Conservation (phyloP, 2,797 vertebrate species). For the Pygocentrus nattereri region DNA sequence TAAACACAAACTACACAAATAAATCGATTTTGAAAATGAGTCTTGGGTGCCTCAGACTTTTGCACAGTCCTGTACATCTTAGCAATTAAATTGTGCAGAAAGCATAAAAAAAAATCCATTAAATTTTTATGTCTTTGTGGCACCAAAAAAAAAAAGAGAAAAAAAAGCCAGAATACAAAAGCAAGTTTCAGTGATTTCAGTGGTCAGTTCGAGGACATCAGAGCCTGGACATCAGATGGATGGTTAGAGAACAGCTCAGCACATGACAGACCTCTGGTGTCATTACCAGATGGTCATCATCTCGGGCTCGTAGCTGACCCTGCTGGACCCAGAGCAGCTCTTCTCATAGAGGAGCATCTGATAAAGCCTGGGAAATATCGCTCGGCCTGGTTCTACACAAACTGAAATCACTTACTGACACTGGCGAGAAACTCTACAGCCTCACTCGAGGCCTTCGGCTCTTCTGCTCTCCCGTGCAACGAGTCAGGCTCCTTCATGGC, state of each 20-base stretch:
- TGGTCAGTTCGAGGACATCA: neutral
- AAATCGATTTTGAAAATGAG: too few relatives aligned
- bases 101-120: too few relatives aligned
- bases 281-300: constrained; percentile 39
- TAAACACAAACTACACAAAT: too few relatives aligned
- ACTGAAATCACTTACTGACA: constrained; percentile 67
- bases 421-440: constrained; percentile 71
- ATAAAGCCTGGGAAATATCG: neutral
- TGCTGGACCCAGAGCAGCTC: constrained; percentile 19
- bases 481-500: constrained; percentile 41
- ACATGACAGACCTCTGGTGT: neutral
- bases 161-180: too few relatives aligned
- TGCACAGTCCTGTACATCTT: too few relatives aligned
- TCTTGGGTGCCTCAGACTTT: too few relatives aligned
- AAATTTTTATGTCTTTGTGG: too few relatives aligned
- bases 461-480: constrained; percentile 25
- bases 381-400: neutral
- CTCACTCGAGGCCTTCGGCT: constrained; percentile 64
- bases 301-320: too few relatives aligned
- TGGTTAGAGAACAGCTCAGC: neutral
- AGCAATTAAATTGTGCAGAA: too few relatives aligned
- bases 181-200: neutral
- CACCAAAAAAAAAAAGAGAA: neutral
- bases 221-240: neutral
- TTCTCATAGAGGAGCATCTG: neutral